These are phyloP conservation scores for Tetranychus truncatus DNA, from an alignment of 2,888 invertebrate genomes.

Conservation along the genomic window DNA sequence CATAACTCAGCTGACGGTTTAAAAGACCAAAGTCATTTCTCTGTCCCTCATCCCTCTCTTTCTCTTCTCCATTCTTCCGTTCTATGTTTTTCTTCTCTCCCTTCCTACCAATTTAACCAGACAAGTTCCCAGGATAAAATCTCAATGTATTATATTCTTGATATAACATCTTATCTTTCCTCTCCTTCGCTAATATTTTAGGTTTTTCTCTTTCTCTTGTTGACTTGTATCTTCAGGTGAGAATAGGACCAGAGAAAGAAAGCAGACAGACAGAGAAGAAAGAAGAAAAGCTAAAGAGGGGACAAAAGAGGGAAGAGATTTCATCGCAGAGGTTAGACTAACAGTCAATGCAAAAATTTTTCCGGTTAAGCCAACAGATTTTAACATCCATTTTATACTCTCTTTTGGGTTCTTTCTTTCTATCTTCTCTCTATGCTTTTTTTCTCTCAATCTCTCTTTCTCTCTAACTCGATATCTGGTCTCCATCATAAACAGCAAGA, in stretches of 20 bases:
- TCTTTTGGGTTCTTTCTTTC: neutral
- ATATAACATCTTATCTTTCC: neutral
- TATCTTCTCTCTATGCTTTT: neutral
- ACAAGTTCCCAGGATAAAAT: neutral
- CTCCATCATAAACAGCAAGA: neutral
- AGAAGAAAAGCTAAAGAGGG: slow-evolving; percentile 1
- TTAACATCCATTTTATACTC: neutral
- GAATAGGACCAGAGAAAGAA: neutral
- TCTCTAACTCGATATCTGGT: neutral
- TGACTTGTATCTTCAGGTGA: neutral
- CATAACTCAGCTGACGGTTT: neutral
- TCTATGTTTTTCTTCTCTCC: neutral
- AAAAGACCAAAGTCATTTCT: neutral
- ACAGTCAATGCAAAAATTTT: neutral
- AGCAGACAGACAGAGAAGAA: slow-evolving; percentile 6
- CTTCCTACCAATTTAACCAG: neutral
- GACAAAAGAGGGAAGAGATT: neutral
- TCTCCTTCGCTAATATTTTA: neutral
- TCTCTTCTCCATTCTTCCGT: neutral
- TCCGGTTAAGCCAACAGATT: slow-evolving; percentile 1
- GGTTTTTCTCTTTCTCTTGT: slow-evolving; percentile 2
- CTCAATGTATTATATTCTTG: neutral
- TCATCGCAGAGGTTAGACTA: too few relatives aligned
- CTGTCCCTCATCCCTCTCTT: slow-evolving; percentile 6
- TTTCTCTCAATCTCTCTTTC: neutral